Conservation (phyloP, 2,797 vertebrate species). For the Arremon aurantiirostris region DNA sequence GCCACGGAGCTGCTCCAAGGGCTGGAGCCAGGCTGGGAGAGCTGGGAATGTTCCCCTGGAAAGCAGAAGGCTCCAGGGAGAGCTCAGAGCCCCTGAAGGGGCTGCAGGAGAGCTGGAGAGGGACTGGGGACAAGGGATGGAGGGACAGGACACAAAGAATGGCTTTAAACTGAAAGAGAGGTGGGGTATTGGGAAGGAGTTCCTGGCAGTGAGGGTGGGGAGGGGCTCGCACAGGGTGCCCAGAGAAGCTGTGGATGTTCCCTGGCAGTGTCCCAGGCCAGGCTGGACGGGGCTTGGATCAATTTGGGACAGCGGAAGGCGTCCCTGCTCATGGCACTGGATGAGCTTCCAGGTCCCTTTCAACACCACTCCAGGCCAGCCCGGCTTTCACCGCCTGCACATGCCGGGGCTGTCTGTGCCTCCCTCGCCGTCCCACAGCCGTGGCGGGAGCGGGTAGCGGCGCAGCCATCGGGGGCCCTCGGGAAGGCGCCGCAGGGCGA, state of each 20-base stretch:
- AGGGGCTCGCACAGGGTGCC: background rate
- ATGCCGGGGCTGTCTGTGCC: background rate
- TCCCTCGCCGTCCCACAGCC: background rate
- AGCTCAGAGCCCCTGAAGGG: background rate
- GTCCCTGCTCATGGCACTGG: no score
- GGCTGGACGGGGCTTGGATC: accelerated
- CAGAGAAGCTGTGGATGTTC: background rate
- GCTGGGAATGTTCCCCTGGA: background rate
- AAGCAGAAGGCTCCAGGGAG: background rate
- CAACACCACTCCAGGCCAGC: background rate
- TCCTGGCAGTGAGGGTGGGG: accelerated
- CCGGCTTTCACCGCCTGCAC: background rate
- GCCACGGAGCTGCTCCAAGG: accelerated
- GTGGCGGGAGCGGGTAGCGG: background rate
- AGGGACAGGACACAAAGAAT: background rate
- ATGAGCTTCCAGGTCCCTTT: accelerated
- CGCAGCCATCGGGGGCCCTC: no score
- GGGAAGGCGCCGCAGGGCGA: background rate
- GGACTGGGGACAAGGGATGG: background rate
- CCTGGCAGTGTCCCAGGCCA: background rate
- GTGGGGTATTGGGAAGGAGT: background rate
- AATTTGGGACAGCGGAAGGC: accelerated
- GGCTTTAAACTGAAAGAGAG: background rate
- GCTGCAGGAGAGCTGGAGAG: background rate
- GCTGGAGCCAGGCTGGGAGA: background rate